Percentiles rank a stretch among this genome's conserved stretches.
Evolutionary conservation across 2,113 vertebrate species (phyloP).

Genomic region (Phaethornis superciliosus): DNA sequence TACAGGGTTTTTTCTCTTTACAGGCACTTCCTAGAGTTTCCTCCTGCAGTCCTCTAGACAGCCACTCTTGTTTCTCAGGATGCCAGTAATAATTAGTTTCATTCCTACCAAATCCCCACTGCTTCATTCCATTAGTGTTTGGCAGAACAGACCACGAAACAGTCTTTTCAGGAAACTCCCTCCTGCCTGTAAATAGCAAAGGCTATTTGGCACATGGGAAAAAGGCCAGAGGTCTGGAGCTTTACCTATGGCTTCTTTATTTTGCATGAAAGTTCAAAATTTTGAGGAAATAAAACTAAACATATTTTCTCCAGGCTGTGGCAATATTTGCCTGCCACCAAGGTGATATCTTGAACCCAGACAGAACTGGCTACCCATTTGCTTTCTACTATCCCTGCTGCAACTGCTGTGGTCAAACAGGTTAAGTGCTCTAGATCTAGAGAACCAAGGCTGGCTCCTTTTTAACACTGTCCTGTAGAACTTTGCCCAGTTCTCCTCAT

Average conservation of each 20-base stretch:
- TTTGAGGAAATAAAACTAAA: not conserved
- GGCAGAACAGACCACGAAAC: not conserved
- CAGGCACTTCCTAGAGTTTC: not conserved
- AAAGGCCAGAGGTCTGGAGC: not conserved
- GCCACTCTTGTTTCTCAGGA: not conserved
- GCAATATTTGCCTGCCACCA: not conserved
- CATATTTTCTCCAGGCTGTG: not conserved
- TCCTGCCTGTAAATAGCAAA: not conserved
- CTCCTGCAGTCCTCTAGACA: not conserved
- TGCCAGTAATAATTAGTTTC: not conserved
- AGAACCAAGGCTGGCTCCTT: not conserved
- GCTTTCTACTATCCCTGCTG: not conserved
- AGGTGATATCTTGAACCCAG: not conserved
- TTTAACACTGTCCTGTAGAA: rapidly evolving
- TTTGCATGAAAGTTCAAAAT: not conserved
- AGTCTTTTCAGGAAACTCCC: not conserved
- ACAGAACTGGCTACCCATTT: not conserved
- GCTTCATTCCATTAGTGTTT: not conserved
- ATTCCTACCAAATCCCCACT: not conserved
- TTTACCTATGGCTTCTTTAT: not conserved
- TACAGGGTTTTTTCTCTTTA: not conserved
- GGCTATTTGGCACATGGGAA: not conserved
- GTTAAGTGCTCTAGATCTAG: not conserved
- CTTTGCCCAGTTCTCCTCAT: not conserved
- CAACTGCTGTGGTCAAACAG: not conserved